Conservation (phyloP, 2,797 vertebrate species). For the Chiloscyllium punctatum region DNA sequence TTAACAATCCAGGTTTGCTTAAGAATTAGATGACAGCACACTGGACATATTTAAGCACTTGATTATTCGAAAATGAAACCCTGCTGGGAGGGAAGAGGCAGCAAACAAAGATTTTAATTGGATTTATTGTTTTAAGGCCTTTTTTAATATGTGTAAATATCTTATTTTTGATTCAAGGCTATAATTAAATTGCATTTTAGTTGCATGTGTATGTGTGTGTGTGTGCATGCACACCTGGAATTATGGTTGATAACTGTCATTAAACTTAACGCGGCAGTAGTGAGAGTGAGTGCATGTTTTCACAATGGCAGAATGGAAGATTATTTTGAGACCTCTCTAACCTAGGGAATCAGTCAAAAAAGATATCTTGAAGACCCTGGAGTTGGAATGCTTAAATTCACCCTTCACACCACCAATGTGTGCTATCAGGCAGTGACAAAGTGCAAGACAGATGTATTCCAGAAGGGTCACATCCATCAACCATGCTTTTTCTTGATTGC, state of each 20-base stretch:
- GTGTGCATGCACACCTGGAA: not conserved
- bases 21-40: slow-evolving; percentile 23
- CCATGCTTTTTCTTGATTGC: not conserved
- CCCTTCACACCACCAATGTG: not conserved
- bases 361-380: not conserved
- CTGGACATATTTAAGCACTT: slow-evolving; percentile 26
- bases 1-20: slow-evolving; percentile 37
- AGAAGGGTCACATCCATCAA: not conserved
- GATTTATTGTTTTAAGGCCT: slow-evolving; percentile 29
- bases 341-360: not conserved
- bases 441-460: not conserved
- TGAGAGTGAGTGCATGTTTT: not conserved
- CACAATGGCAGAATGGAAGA: not conserved
- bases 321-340: not conserved
- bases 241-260: slow-evolving; percentile 13
- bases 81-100: slow-evolving; percentile 12
- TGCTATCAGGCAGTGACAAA: not conserved
- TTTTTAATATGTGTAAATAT: slow-evolving; percentile 24
- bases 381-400: slow-evolving; percentile 4
- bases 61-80: slow-evolving; percentile 1
- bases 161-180: not conserved
- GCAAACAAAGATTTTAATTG: slow-evolving; percentile 26
- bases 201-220: not conserved
- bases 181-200: not conserved
- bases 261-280: not conserved